phyloP scores from a whole-genome alignment of 2,888 invertebrate species.

The Glomeris marginata region DNA sequence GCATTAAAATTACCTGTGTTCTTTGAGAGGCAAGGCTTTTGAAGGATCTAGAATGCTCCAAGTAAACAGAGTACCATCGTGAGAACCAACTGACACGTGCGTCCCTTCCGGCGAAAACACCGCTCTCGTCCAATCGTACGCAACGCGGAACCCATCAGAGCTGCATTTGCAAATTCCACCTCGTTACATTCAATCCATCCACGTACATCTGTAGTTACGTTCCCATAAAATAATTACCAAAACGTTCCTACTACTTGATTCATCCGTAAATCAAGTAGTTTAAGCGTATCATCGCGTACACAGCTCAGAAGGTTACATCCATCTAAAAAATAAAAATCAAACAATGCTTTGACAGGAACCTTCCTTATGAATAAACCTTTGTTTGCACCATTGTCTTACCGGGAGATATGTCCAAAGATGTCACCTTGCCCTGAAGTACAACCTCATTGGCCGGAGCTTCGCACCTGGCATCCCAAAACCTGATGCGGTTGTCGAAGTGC shows the following conservation, averaged over 20 bases:
- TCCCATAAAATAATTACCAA: constrained; percentile 42
- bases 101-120: constrained; percentile 81
- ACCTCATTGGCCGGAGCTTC: constrained; percentile 60
- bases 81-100: constrained; percentile 78
- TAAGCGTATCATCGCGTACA: constrained; percentile 87
- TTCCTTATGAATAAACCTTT: not conserved
- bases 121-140: constrained; percentile 86
- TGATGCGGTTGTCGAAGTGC: constrained; percentile 92
- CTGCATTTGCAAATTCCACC: constrained; percentile 35
- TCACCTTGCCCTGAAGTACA: constrained; percentile 78
- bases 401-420: constrained; percentile 81
- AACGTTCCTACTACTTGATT: constrained; percentile 80
- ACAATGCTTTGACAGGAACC: not conserved
- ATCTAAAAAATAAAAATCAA: constrained; percentile 43
- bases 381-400: constrained; percentile 39
- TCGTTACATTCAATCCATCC: not conserved
- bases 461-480: constrained; percentile 88
- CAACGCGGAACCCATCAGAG: constrained; percentile 87
- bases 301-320: constrained; percentile 78
- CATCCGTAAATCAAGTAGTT: constrained; percentile 85
- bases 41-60: constrained; percentile 71
- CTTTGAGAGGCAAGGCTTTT: constrained; percentile 61
- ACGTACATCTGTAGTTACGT: not conserved
- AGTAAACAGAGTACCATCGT: constrained; percentile 78
- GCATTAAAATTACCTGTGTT: constrained; percentile 31